Evolutionary conservation across 2,888 invertebrate species (phyloP).

Genomic region (Xestia ashworthii): DNA sequence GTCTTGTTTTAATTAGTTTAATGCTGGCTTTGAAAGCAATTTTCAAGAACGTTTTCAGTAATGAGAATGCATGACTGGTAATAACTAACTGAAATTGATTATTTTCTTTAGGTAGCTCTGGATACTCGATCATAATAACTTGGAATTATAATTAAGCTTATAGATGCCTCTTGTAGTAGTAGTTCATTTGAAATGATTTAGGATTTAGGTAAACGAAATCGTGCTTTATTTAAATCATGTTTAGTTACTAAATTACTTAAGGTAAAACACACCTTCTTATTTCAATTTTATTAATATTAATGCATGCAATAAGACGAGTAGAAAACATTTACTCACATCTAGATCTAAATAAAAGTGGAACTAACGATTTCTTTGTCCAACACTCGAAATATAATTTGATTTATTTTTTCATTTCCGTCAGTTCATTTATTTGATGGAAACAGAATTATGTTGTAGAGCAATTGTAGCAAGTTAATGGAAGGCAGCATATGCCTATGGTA

Average conservation of each 20-base stretch:
- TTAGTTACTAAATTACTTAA: not conserved
- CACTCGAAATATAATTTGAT: conserved; percentile 76
- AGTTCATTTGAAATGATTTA: not conserved
- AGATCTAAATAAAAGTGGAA: conserved; percentile 52
- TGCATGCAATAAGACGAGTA: conserved; percentile 9
- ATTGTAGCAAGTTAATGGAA: conserved; percentile 74
- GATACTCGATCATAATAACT: conserved; percentile 4
- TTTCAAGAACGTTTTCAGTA: conserved; percentile 50
- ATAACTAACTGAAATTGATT: conserved; percentile 36
- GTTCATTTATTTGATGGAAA: conserved; percentile 80
- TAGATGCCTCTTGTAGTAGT: not conserved
- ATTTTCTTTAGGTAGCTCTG: conserved; percentile 18
- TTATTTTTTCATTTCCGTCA: conserved; percentile 81
- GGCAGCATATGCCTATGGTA: conserved; percentile 68
- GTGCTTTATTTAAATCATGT: not conserved
- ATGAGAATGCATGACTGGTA: conserved; percentile 29
- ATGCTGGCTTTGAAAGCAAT: conserved; percentile 44
- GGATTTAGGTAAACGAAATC: not conserved
- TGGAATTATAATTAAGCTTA: conserved; percentile 7
- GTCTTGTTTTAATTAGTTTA: conserved; percentile 57
- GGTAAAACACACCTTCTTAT: not conserved
- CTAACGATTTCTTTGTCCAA: conserved; percentile 72
- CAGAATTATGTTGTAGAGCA: conserved; percentile 81
- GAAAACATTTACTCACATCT: conserved; percentile 28
- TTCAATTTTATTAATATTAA: conserved; percentile 15